Conservation (phyloP, 2,888 invertebrate species). For the Halictus quadricinctus region DNA sequence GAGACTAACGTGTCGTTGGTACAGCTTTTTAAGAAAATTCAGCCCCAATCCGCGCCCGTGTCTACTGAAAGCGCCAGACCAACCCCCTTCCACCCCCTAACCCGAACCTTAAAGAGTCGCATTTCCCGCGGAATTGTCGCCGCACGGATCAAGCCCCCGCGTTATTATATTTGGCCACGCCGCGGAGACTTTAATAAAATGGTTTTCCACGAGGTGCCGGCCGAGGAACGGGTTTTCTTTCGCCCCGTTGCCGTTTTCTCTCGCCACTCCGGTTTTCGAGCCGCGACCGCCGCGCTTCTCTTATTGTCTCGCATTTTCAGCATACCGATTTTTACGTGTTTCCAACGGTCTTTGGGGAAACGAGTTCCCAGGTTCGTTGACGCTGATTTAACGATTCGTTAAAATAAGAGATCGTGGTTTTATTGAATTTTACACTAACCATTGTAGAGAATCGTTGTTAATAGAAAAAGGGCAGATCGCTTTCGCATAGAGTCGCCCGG, state of each 20-base stretch:
- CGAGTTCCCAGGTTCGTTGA: not conserved
- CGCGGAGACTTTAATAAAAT: slow-evolving; percentile 50
- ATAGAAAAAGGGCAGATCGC: slow-evolving; percentile 8
- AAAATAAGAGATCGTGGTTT: not conserved
- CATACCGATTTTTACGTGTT: not conserved
- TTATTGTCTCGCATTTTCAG: not conserved
- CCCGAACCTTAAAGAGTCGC: not conserved
- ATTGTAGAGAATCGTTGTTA: not conserved
- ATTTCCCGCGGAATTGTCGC: slow-evolving; percentile 34
- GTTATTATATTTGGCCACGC: slow-evolving; percentile 53
- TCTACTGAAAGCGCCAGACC: not conserved
- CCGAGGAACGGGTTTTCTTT: slow-evolving; percentile 2
- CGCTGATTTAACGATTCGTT: not conserved
- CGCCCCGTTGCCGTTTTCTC: not conserved
- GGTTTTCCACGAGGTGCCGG: slow-evolving; percentile 27
- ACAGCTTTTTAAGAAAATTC: slow-evolving; percentile 48
- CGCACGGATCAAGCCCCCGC: slow-evolving; percentile 30
- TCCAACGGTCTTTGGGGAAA: not conserved
- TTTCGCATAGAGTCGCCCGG: slow-evolving; percentile 14
- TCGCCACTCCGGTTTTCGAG: not conserved
- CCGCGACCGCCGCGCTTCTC: not conserved
- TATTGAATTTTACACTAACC: not conserved
- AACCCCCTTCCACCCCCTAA: not conserved
- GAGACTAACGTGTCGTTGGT: slow-evolving; percentile 33
- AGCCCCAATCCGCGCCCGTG: not conserved